Conservation (phyloP, 2,888 invertebrate genomes). For the Venusia cambrica region DNA sequence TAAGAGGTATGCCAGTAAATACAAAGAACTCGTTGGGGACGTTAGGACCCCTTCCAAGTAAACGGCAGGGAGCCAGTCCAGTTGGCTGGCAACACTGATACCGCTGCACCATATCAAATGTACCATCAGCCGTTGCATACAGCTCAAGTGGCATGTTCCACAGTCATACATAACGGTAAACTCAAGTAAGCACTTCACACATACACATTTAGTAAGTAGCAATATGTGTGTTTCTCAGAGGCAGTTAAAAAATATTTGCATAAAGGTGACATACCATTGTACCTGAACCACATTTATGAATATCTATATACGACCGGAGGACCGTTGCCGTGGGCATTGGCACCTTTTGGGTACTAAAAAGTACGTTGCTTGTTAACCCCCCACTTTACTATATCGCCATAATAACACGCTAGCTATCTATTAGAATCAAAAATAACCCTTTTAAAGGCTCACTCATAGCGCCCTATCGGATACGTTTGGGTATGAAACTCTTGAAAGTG, state of each 20-base stretch:
- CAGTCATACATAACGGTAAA: constrained; percentile 7
- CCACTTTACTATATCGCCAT: too few species aligned
- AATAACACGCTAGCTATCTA: too few species aligned
- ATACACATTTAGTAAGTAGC: not conserved
- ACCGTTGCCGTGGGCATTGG: too few species aligned
- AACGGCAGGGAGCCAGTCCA: not conserved
- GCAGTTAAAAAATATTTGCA: not conserved
- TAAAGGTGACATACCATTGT: too few species aligned
- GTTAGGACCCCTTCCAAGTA: not conserved
- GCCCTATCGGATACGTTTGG: not conserved
- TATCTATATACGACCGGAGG: too few species aligned
- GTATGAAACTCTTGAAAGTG: constrained; percentile 10
- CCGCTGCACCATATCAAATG: constrained; percentile 8
- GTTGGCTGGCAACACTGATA: constrained; percentile 1
- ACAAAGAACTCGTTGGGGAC: not conserved
- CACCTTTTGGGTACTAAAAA: too few species aligned
- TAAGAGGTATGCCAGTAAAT: too few species aligned
- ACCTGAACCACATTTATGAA: too few species aligned
- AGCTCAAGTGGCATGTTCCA: constrained; percentile 11
- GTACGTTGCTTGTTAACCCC: too few species aligned
- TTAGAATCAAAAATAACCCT: too few species aligned
- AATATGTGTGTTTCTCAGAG: constrained; percentile 1
- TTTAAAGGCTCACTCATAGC: too few species aligned
- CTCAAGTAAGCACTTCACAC: not conserved
- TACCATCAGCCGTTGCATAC: constrained; percentile 11